Base-by-base conservation (phyloP, 2,113 vertebrate species). In the Marmota flaviventris region DNA sequence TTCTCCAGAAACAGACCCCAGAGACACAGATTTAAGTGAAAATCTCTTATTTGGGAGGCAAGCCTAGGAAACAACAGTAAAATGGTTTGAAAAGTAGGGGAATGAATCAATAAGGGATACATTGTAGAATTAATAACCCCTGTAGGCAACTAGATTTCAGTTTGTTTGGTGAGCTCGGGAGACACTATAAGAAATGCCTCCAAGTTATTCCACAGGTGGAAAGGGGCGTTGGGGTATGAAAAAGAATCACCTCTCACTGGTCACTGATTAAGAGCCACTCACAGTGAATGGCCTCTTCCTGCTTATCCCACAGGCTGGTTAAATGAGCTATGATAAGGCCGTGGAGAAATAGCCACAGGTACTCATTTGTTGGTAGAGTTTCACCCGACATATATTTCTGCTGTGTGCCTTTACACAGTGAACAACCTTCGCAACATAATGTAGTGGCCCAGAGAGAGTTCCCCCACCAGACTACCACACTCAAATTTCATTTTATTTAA, bases 11-110 rank as follows among this genome's bases (percentile, higher is more conserved):
- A 75, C 25, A 96, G 87, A 82, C 1, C 5, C 25, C 37, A 76
- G 82, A 69, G 56, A 58, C 32, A 34, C 3, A 76, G 42, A 45
- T 56, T 81, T 51, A 76, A 76, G 12, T 89, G 51, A 72, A 76
- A 63, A 27, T 79, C n/a, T 4, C 42, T 85, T 93, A 70, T 87
- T 51, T 87, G 56, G 63, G 42, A 72, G 90, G 27, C 42, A 45
- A 84, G 61, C 65, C 27, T 13, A 13, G 78, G 88, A 92, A 72
- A 29, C 8, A 69, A 0, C 18, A 78, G 51, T 4, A 79, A 25
- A 13, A 32, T 89, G 65, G 16, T 32, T 79, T 27, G 22, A 84
- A 86, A 37, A 32, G 12, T 24, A 11, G 39, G n/a, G 29, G 39
- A 92, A 20, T 34, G 25, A 69, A 10, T 24, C 32, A 25, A 10